These are phyloP conservation scores for Drosophila gunungcola DNA, from an alignment of 1,140 invertebrate genomes.

Conservation along the genomic window DNA sequence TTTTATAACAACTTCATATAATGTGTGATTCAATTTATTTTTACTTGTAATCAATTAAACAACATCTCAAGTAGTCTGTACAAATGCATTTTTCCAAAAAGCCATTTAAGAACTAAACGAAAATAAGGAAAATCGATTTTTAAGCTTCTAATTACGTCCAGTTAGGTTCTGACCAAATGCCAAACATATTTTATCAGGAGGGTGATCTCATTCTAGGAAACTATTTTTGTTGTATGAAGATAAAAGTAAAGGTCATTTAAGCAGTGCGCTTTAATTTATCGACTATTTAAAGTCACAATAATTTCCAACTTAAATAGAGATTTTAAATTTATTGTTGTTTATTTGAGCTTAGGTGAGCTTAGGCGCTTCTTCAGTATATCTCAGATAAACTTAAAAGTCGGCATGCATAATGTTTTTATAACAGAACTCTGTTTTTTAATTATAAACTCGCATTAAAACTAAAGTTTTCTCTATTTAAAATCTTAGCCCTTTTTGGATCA, in stretches of 20 bases:
- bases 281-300: slow-evolving; percentile 1
- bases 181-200: slow-evolving; percentile 33
- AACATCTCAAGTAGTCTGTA: slow-evolving; percentile 16
- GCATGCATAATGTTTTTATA: not conserved
- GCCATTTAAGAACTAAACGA: slow-evolving; percentile 1
- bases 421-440: not conserved
- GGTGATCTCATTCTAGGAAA: slow-evolving; percentile 25
- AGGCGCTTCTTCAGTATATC: not conserved
- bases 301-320: not conserved
- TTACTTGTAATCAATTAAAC: slow-evolving; percentile 12
- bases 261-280: slow-evolving; percentile 6
- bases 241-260: slow-evolving; percentile 4
- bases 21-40: slow-evolving; percentile 4
- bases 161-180: slow-evolving; percentile 27
- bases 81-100: slow-evolving; percentile 9
- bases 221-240: not conserved
- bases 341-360: slow-evolving; percentile 7
- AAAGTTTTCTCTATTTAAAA: not conserved
- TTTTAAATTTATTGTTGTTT: slow-evolving; percentile 4
- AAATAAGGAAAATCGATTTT: slow-evolving; percentile 33
- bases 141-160: slow-evolving; percentile 51
- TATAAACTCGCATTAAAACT: not conserved
- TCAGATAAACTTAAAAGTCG: not conserved
- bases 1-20: not conserved
- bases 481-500: not conserved